Base-by-base conservation (phyloP, 2,888 invertebrate species). In the Scelioninae gen. 1 region DNA sequence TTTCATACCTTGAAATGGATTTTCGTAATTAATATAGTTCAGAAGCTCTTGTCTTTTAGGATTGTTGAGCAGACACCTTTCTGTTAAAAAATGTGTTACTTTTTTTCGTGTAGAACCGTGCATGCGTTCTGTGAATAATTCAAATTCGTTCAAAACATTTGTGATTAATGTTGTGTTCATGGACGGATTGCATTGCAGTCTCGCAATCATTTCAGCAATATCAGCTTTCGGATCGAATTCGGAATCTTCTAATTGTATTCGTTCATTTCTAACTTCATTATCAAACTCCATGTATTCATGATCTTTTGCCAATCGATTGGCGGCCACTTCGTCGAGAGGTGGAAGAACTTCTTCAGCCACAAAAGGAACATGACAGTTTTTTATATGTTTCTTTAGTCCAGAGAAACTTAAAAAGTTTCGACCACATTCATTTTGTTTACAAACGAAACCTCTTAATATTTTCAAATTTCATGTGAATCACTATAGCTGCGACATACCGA, bases 11-110 rank as follows among this genome's bases (percentile, higher is more conserved):
- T 11, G 10, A 29, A 82, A 84, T 15, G 72, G 82, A 43, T 58
- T 82, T 13, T 68, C 58, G 23, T 76, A 71, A 34, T 76, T 34
- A 29, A 80, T 71, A 38, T n/a, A 9, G 49, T 71, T 9, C n/a
- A 77, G n/a, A 6, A 72, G 11, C 11, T 65, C 55, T 45, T 55
- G 31, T 5, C 8, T 9, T 1, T 56, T 5, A 5, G 55, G 10
- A 6, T 65, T 43, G 10, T 66, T 6, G 5, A 40, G 9, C 10
- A 55, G 49, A 8, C 38, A n/a, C 10, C 43, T 55, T 5, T 63
- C 49, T 40, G 6, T 38, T 11, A 69, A 34, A 69, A 11, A 10
- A 5, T 10, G 11, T 8, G 8, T 10, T 10, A 58, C n/a, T 71
- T 58, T 31, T 45, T 16, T 55, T 11, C 11, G 40, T 10, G 10